Evolutionary conservation across 92 coral and sea anemone genomes (phyloP), one percentile per base, ranked within the genome.

Genomic region (Porites cylindrica): DNA sequence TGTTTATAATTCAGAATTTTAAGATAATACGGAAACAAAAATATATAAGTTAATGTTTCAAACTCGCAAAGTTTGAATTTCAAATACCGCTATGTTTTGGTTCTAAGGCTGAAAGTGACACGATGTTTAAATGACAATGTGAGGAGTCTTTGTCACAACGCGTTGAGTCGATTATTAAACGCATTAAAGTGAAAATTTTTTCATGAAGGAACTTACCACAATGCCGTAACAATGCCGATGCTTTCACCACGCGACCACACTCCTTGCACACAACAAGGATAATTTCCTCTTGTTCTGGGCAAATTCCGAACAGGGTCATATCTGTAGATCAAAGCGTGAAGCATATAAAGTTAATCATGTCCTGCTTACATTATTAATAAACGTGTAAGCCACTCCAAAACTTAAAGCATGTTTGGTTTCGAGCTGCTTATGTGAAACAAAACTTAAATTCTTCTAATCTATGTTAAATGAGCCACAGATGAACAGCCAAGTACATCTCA

Each of bases 231-330:
- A 97, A 93, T 9, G 96, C 90, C 14, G 93, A 83, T 77, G 95
- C 93, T 86, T 97, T 97, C 32, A 97, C 90, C n/a, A 93, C 98
- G 77, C 88, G 87, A 23, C 91, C 91, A 73, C 99, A 97, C 60
- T 97, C 97, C 73, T 82, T 89, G 79, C 99, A 97, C 10, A 92
- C 88, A 2, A 97, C 96, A 16, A 97, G 91, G 53, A 92, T 72
- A 43, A 97, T 91, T 63, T 97, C 93, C 78, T 97, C 99, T 51
- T 92, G 97, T 21, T 96, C 97, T 4, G 99, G 99, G 77, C 98
- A 97, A 68, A 92, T 81, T 58, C 99, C 99, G 77, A 89, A 95
- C 81, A 97, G 92, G 85, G 90, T 86, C 99, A 97, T 97, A 72
- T 97, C 99, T 97, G 72, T 61, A 92, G 85, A 74, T 87, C 92